Base-by-base conservation (phyloP, 2,888 invertebrate genomes). In the Chloroclysta siterata region DNA sequence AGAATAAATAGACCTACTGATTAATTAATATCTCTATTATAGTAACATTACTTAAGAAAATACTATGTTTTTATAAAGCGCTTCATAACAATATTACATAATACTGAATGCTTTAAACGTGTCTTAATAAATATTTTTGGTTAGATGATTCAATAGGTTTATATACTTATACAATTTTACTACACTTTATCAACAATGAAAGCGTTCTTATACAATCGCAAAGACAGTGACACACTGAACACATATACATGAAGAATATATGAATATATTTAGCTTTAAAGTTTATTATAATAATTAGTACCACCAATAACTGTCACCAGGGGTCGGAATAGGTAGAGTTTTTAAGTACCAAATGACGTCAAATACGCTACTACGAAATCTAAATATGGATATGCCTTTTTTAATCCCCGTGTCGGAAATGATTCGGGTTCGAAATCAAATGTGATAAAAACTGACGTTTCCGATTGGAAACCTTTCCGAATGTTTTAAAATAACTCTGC, bases 21-120 rank as follows among this genome's bases (percentile, higher is more conserved):
- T n/a, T 11, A 10, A 39, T 39, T 11, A 39, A 2, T 39, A 10
- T 2, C 14, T 33, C 46, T 28, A 48, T 42, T n/a, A 22, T 15
- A 51, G 22, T 57, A 52, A 11, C 39, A 39, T 42, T 53, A 36
- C 73, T 83, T 84, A 84, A 84, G 85, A 88, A 89, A 88, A 89
- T 87, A 87, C 82, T 87, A 84, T 86, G n/a, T 77, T 80, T 75
- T 83, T 77, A 73, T 82, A 78, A 86, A 87, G 86, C 84, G 80
- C 78, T 80, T 78, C 62, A 65, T 73, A 60, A 75, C 36, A 5
- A 46, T 33, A 13, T 36, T 76, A 76, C 70, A 78, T 87, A 88
- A 88, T 88, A 88, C 88, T 88, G 87, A 79, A 76, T 72, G 77
- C 71, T 70, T 79, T 69, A 80, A 75, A 80, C 81, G 55, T 71